A percentile compares a stretch with the other conserved stretches of the same genome.
These are phyloP conservation scores for Pseudachorutes palmiensis DNA, from an alignment of 1,140 invertebrate genomes.

Conservation along the genomic window DNA sequence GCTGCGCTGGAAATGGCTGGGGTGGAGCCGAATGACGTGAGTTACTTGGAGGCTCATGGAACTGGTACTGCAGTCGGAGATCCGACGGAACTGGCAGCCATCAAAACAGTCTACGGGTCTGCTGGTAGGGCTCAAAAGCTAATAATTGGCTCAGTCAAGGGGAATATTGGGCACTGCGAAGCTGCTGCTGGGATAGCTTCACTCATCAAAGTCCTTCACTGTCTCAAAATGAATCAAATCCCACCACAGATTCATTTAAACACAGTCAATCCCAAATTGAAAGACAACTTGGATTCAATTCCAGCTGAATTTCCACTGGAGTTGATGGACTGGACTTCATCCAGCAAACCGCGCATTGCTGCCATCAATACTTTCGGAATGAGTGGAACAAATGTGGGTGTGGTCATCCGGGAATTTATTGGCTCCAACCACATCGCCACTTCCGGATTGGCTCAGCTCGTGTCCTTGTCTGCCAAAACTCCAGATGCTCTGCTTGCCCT, in stretches of 20 bases:
- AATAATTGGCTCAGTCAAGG: constrained; percentile 51
- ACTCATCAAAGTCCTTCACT: constrained; percentile 19
- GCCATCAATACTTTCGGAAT: constrained; percentile 29
- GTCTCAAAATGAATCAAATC: constrained; percentile 1
- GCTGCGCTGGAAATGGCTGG: constrained; percentile 48
- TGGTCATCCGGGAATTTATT: constrained; percentile 28
- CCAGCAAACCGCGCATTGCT: neutral
- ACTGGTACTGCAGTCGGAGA: constrained; percentile 49
- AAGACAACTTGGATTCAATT: constrained; percentile 18
- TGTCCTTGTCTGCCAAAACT: constrained; percentile 18
- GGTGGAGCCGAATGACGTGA: constrained; percentile 46
- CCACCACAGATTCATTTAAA: constrained; percentile 19
- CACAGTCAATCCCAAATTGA: constrained; percentile 22
- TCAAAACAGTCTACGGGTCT: constrained; percentile 48
- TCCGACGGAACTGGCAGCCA: constrained; percentile 40
- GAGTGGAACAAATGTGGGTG: constrained; percentile 24
- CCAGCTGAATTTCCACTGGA: constrained; percentile 18
- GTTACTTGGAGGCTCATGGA: constrained; percentile 53
- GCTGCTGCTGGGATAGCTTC: constrained; percentile 41
- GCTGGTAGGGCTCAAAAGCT: constrained; percentile 43
- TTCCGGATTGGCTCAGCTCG: constrained; percentile 11
- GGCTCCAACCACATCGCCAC: neutral
- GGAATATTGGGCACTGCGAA: constrained; percentile 56
- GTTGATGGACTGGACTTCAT: neutral
- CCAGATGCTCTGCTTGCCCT: constrained; percentile 19